Conservation (phyloP, 2,888 invertebrate species). For the Lasioglossum villosulum region DNA sequence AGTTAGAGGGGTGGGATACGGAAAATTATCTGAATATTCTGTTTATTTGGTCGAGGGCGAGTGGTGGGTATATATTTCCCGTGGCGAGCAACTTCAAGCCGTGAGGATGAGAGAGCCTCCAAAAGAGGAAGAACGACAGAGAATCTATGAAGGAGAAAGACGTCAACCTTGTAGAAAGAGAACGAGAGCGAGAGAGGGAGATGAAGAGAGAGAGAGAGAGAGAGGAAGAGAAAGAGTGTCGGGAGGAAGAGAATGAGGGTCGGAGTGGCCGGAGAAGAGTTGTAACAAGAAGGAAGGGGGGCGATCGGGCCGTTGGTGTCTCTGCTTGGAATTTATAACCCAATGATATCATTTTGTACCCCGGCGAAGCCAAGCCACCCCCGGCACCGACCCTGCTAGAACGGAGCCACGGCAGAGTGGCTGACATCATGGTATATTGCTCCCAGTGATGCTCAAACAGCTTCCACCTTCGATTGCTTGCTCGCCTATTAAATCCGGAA, state of each 20-base stretch:
- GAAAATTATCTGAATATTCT: conserved; percentile 83
- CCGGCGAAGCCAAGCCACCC: conserved; percentile 81
- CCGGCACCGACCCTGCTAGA: conserved; percentile 74
- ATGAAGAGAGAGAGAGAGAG: conserved; percentile 86
- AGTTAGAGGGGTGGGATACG: conserved; percentile 58
- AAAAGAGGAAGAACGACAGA: conserved; percentile 74
- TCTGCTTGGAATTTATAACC: conserved; percentile 84
- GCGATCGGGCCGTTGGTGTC: conserved; percentile 81
- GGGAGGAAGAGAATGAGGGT: conserved; percentile 87
- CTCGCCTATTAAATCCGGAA: conserved; percentile 65
- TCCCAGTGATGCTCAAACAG: conserved; percentile 83
- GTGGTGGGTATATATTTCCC: conserved; percentile 77
- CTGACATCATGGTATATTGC: conserved; percentile 84
- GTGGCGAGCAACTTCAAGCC: conserved; percentile 66
- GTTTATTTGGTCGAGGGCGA: conserved; percentile 80
- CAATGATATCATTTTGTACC: conserved; percentile 84
- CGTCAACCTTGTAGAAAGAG: conserved; percentile 80
- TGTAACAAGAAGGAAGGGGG: conserved; percentile 76
- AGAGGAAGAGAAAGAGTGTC: conserved; percentile 86
- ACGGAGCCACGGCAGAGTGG: conserved; percentile 78
- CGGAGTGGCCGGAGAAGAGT: conserved; percentile 74
- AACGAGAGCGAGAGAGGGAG: conserved; percentile 87
- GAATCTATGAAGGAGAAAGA: conserved; percentile 61
- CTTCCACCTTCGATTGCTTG: conserved; percentile 69
- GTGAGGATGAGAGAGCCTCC: conserved; percentile 63